Evolutionary conservation across 2,113 vertebrate genomes (phyloP).

Genomic region (Dasypus novemcinctus): DNA sequence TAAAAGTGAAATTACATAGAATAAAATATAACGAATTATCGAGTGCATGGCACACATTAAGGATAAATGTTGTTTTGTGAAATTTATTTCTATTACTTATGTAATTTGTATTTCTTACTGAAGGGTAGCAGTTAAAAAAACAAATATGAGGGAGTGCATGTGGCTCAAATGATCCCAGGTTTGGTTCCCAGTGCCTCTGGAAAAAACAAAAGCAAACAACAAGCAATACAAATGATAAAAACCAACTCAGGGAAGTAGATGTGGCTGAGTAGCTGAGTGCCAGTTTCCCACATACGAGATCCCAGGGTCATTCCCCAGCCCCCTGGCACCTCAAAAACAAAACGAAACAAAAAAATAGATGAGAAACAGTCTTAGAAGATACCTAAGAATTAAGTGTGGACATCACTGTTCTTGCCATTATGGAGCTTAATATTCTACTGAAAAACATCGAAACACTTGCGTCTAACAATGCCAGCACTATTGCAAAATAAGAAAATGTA

Average conservation of each 20-base stretch:
- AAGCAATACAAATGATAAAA: too few relatives aligned
- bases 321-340: too few relatives aligned
- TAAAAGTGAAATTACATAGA: not conserved
- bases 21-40: not conserved
- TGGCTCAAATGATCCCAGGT: too few relatives aligned
- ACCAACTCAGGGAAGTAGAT: too few relatives aligned
- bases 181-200: too few relatives aligned
- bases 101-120: not conserved
- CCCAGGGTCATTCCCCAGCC: too few relatives aligned
- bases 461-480: not conserved
- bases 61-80: not conserved
- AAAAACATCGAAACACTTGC: not conserved
- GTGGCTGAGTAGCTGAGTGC: too few relatives aligned
- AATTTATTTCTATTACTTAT: slow-evolving; percentile 1
- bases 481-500: not conserved
- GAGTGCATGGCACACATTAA: not conserved
- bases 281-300: too few relatives aligned
- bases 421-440: not conserved
- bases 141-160: too few relatives aligned
- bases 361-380: not conserved
- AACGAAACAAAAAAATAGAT: not conserved
- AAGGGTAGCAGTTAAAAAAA: not conserved
- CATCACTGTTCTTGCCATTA: not conserved
- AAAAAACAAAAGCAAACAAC: too few relatives aligned
- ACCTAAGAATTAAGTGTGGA: not conserved